Evolutionary conservation across 2,797 vertebrate species (phyloP), one percentile per base, ranked within the genome.

Genomic region (Sebastes hopkinsi): DNA sequence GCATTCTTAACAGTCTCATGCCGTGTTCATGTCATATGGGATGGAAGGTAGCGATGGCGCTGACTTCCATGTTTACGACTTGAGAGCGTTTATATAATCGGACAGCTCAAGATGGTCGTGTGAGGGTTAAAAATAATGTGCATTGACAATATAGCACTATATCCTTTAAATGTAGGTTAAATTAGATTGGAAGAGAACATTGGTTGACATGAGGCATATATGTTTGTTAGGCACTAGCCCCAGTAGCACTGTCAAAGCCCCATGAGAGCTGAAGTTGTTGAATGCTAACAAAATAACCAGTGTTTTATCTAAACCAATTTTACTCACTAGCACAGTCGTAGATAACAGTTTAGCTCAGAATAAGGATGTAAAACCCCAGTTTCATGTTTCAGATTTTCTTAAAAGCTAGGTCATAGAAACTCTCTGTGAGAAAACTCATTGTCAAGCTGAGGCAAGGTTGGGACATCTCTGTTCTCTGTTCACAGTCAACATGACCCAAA

Each of bases 401-500:
- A 46, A 58, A 58, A 14, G 5, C 2, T 23, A 2, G 18, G 55
- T 42, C 27, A 36, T 38, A 61, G 25, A 30, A 68, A 67, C 12
- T 7, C 11, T 10, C 9, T n/a, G 1, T 10, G 14, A 72, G 18
- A 70, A 66, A 71, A 62, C 8, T 2, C 25, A 8, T 42, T 23
- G 38, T n/a, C 8, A 61, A 61, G 29, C 30, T 27, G 23, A 62
- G 2, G n/a, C 20, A 29, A 32, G 3, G 6, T 34, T 18, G 18
- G 30, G 50, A 59, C 13, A 30, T 18, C n/a, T 54, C 29, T 29
- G 10, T 22, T 46, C 60, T 74, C 10, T 80, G 9, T 58, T 25
- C 69, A 30, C 30, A 60, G 72, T 60, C 60, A 83, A 61, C 65
- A 59, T 76, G 52, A 88, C 69, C 68, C 58, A 62, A 79, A 84